A percentile compares a stretch with the other conserved stretches of the same genome.
Evolutionary conservation across 2,113 vertebrate species (phyloP).

Genomic region (Dipodomys stephensi): DNA sequence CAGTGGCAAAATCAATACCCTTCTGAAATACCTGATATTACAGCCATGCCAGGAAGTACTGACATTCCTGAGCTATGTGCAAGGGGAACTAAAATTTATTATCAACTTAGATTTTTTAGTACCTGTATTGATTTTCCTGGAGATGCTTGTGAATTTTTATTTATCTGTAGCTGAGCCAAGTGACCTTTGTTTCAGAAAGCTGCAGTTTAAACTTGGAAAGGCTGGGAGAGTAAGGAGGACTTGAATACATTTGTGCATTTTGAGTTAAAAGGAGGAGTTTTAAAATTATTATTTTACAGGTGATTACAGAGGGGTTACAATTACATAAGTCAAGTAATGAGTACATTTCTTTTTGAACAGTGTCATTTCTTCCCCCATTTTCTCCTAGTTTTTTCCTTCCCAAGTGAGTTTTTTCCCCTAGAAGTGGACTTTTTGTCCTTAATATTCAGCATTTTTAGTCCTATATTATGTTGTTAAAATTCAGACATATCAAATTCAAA

Average conservation of each 20-base stretch:
- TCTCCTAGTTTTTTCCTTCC: no score
- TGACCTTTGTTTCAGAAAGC: conserved; percentile 86
- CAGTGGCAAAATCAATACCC: conserved; percentile 91
- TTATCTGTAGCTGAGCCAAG: conserved; percentile 87
- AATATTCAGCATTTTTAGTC: conserved; percentile 36
- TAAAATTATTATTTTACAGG: no score
- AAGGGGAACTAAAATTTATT: conserved; percentile 90
- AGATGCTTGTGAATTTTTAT: conserved; percentile 90
- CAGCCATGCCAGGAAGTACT: conserved; percentile 89
- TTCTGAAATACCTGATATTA: conserved; percentile 90
- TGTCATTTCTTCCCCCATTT: no score
- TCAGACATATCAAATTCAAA: not conserved
- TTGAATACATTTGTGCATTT: not conserved
- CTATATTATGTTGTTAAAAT: conserved; percentile 49
- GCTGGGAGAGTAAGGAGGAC: conserved; percentile 6
- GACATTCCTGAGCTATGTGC: conserved; percentile 88
- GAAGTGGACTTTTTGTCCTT: conserved; percentile 43
- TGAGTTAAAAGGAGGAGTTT: conserved; percentile 37
- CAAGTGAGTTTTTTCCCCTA: not conserved
- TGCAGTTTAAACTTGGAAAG: conserved; percentile 72
- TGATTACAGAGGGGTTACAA: no score
- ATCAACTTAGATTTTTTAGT: conserved; percentile 90
- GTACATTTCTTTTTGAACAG: no score
- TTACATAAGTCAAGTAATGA: no score
- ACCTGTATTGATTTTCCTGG: conserved; percentile 88